phyloP scores from a whole-genome alignment of 2,113 vertebrate species.

The Lontra canadensis region DNA sequence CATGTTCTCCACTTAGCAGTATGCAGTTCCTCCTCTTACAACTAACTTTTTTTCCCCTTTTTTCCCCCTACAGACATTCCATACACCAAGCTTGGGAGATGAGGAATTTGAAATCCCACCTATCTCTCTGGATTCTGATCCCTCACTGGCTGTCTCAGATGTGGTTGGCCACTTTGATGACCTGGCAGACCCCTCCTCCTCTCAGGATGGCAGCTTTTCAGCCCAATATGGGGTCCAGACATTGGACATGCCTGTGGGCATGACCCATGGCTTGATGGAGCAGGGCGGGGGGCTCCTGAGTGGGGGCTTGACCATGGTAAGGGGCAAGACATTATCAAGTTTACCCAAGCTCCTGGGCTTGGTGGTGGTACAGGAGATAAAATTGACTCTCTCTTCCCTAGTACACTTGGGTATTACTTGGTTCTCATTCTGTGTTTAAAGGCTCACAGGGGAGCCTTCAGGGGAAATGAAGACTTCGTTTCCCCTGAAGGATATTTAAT shows the following conservation, averaged over 20 bases:
- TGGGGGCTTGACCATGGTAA: slow-evolving; percentile 83
- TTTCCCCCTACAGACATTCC: slow-evolving; percentile 88
- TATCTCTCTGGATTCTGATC: slow-evolving; percentile 92
- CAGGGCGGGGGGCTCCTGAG: slow-evolving; percentile 87
- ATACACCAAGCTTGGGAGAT: slow-evolving; percentile 94
- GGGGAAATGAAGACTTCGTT: slow-evolving; percentile 31
- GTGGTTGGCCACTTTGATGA: slow-evolving; percentile 92
- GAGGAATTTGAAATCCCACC: slow-evolving; percentile 96
- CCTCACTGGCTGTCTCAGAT: slow-evolving; percentile 90
- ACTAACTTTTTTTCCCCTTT: neutral
- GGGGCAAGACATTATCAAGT: slow-evolving; percentile 17
- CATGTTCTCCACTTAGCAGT: neutral
- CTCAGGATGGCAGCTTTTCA: slow-evolving; percentile 84
- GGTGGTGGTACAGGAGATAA: slow-evolving; percentile 80
- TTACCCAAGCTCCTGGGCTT: slow-evolving; percentile 62
- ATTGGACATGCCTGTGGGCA: slow-evolving; percentile 89
- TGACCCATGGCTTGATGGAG: slow-evolving; percentile 87
- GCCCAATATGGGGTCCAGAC: slow-evolving; percentile 88
- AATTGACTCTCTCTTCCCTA: neutral
- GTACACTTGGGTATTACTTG: neutral
- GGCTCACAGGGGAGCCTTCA: neutral
- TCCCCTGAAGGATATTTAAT: slow-evolving; percentile 1
- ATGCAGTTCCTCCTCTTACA: neutral
- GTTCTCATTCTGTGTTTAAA: slow-evolving; percentile 13
- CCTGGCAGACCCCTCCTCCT: slow-evolving; percentile 86